Percentiles rank a stretch among this genome's conserved stretches.
phyloP scores from a whole-genome alignment of 2,888 invertebrate species.

The Cryptophagus acutangulus region DNA sequence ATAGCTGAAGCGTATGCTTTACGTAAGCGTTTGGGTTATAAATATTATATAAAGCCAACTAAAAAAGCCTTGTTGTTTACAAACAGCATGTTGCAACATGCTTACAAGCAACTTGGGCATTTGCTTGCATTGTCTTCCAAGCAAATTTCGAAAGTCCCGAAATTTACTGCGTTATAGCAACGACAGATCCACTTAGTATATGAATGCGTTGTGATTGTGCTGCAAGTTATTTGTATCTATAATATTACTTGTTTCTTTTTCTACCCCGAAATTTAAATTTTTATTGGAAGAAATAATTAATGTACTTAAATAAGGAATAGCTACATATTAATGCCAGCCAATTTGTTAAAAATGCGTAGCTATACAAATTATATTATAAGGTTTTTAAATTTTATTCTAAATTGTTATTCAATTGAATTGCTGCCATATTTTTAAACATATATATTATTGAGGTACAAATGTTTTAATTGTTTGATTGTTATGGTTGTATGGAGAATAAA shows the following conservation, averaged over 20 bases:
- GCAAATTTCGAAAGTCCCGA: constrained; percentile 17
- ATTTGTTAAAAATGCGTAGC: constrained; percentile 3
- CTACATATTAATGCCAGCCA: too few relatives aligned
- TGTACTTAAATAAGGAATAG: too few relatives aligned
- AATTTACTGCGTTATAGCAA: constrained; percentile 32
- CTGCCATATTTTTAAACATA: too few relatives aligned
- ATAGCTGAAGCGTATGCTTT: constrained; percentile 49
- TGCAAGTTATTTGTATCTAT: constrained; percentile 34
- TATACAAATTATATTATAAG: neutral
- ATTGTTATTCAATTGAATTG: too few relatives aligned
- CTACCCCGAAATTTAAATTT: constrained; percentile 30
- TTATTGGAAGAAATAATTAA: constrained; percentile 13
- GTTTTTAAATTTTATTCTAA: neutral
- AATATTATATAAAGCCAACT: constrained; percentile 49
- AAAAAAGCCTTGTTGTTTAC: constrained; percentile 20
- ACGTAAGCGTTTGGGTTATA: constrained; percentile 49
- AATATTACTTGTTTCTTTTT: constrained; percentile 37
- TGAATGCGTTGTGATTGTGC: constrained; percentile 31
- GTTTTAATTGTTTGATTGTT: too few relatives aligned
- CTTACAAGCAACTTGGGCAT: neutral
- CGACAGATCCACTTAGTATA: constrained; percentile 31
- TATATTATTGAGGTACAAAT: too few relatives aligned
- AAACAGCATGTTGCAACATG: constrained; percentile 4
- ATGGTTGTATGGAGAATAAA: too few relatives aligned
- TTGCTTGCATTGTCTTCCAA: neutral